phyloP scores from a whole-genome alignment of 1,140 invertebrate genomes.

The Drosophila fuyamai region DNA sequence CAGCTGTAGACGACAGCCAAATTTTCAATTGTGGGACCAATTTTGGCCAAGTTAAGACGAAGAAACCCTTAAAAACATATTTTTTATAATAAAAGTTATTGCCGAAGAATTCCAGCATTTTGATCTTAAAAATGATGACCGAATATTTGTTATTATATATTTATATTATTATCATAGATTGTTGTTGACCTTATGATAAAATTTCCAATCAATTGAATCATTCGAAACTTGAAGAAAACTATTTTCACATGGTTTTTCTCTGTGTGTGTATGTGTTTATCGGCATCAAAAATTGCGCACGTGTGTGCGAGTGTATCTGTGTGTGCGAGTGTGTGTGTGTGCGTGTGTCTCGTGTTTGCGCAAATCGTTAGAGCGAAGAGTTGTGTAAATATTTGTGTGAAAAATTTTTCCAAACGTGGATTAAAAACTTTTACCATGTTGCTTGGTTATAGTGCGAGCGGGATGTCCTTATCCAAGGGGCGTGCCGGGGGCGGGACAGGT shows the following conservation, averaged over 20 bases:
- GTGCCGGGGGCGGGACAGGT: not conserved
- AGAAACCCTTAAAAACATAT: no score
- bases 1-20: no score
- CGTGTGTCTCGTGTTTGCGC: conserved; percentile 72
- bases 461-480: conserved; percentile 7
- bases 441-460: conserved; percentile 64
- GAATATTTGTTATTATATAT: no score
- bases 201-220: no score
- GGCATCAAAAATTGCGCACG: conserved; percentile 68
- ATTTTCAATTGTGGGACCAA: no score
- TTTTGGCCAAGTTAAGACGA: no score
- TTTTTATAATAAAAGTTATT: no score
- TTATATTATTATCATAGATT: no score
- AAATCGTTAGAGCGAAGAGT: conserved; percentile 82
- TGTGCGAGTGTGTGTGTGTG: conserved; percentile 49
- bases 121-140: no score
- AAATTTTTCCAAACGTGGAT: conserved; percentile 81
- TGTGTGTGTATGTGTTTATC: conserved; percentile 57
- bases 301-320: conserved; percentile 53
- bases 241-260: not conserved
- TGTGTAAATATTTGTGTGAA: conserved; percentile 82
- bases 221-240: no score
- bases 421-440: conserved; percentile 78
- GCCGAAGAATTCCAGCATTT: no score
- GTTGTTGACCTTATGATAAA: no score